Percentiles rank a stretch among this genome's conserved stretches.
Evolutionary conservation across 2,888 invertebrate species (phyloP).

Genomic region (Rutpela maculata): DNA sequence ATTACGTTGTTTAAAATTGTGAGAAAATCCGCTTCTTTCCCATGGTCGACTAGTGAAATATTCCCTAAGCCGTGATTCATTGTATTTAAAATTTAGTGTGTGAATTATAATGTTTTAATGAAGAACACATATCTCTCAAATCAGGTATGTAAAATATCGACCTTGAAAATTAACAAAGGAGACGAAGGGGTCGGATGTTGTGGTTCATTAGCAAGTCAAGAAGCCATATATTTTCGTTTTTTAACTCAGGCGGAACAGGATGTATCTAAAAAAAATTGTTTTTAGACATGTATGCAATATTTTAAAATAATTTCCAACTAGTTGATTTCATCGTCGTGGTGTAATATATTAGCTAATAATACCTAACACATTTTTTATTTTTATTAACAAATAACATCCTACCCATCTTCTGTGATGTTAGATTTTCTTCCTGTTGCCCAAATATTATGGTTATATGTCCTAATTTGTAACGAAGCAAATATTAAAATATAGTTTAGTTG

Average conservation of each 20-base stretch:
- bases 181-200: conserved; percentile 33
- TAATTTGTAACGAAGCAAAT: too few relatives aligned
- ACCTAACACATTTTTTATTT: too few relatives aligned
- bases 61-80: conserved; percentile 20
- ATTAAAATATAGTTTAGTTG: too few relatives aligned
- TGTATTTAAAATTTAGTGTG: conserved; percentile 20
- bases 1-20: conserved; percentile 22
- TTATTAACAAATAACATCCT: too few relatives aligned
- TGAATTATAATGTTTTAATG: conserved; percentile 21
- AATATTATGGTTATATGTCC: too few relatives aligned
- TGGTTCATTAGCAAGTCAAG: conserved; percentile 29
- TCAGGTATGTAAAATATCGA: conserved; percentile 14
- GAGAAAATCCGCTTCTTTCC: conserved; percentile 33
- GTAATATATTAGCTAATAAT: too few relatives aligned
- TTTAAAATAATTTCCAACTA: too few relatives aligned
- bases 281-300: too few relatives aligned
- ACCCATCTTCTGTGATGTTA: too few relatives aligned
- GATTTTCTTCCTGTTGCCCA: too few relatives aligned
- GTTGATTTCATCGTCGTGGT: too few relatives aligned
- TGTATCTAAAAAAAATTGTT: not conserved
- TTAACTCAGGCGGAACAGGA: not conserved
- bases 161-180: conserved; percentile 13
- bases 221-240: conserved; percentile 9
- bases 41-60: conserved; percentile 13
- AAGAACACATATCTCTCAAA: conserved; percentile 10